phyloP scores from a whole-genome alignment of 2,797 vertebrate species.

The Geotrypetes seraphini region DNA sequence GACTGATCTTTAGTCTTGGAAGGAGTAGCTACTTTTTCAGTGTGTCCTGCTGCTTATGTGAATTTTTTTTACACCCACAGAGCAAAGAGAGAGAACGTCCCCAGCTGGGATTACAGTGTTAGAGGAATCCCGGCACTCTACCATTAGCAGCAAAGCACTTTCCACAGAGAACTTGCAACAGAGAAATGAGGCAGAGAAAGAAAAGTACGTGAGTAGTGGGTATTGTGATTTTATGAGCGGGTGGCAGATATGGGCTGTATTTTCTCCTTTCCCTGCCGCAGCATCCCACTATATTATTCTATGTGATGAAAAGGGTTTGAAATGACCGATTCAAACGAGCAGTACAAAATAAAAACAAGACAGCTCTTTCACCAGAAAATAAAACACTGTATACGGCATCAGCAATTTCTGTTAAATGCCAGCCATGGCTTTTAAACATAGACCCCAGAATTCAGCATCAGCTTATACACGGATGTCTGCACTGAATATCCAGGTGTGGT shows the following conservation, averaged over 20 bases:
- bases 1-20: not conserved
- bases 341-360: too few species aligned
- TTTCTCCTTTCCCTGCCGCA: rapidly evolving
- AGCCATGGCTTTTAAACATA: too few species aligned
- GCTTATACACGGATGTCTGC: too few species aligned
- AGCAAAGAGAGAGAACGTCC: slow-evolving; percentile 50
- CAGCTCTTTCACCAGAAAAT: too few species aligned
- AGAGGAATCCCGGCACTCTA: slow-evolving; percentile 45
- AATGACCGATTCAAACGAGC: too few species aligned
- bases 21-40: not conserved
- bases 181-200: slow-evolving; percentile 65
- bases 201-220: slow-evolving; percentile 61
- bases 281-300: not conserved
- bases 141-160: slow-evolving; percentile 57
- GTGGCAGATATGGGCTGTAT: rapidly evolving
- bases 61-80: slow-evolving; percentile 33
- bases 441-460: too few species aligned
- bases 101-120: slow-evolving; percentile 32
- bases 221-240: rapidly evolving
- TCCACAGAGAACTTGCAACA: slow-evolving; percentile 56
- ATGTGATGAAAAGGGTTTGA: too few species aligned
- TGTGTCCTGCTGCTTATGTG: not conserved
- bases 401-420: too few species aligned
- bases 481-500: too few species aligned
- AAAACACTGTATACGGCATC: too few species aligned